Base-by-base conservation (phyloP, 2,797 vertebrate genomes). In the Notolabrus celidotus region DNA sequence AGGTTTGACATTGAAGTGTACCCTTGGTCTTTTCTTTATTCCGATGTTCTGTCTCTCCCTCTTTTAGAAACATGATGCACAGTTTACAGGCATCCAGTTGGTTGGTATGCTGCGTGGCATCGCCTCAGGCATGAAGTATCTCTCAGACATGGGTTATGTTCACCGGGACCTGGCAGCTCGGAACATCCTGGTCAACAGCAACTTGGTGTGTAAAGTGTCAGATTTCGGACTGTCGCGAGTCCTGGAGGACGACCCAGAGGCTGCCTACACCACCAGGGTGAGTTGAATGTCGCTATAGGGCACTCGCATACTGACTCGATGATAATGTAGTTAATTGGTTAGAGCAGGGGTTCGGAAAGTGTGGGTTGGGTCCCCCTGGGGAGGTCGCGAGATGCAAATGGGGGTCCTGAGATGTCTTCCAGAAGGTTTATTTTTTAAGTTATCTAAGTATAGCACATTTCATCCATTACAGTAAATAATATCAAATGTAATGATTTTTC, bases 11-110 rank as follows among this genome's bases (percentile, higher is more conserved):
- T 66, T 70, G 58, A 65, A 20, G 27, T 20, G 23, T 12, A 3
- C 1, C 0, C 2, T 1, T 58, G 11, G 7, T 29, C 11, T 12
- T 55, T 25, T 33, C 12, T 12, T 12, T 36, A 12, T 36, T 42
- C 7, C n/a, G n/a, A n/a, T n/a, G n/a, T n/a, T 53, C 10, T 10
- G 33, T 25, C 8, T 39, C 59, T 10, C 39, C 5, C 27, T 53
- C 8, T 91, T 86, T 39, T 84, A 99, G 98, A 98, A 98, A 88
- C 96, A 99, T 0, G 98, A 99, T 65, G 97, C 97, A 73, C 98
- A 99, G 92, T 99, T 99, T 83, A 99, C 97, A 2, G 97, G 96
- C 47, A 98, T 99, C 86, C 98, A 99, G 92, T 91, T 99, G 86
- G 96, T 99, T 49, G 97, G 97, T 62, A 98, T 99, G 97, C 93